Conservation (phyloP, 2,888 invertebrate genomes). For the Trissolcus brochymenae region DNA sequence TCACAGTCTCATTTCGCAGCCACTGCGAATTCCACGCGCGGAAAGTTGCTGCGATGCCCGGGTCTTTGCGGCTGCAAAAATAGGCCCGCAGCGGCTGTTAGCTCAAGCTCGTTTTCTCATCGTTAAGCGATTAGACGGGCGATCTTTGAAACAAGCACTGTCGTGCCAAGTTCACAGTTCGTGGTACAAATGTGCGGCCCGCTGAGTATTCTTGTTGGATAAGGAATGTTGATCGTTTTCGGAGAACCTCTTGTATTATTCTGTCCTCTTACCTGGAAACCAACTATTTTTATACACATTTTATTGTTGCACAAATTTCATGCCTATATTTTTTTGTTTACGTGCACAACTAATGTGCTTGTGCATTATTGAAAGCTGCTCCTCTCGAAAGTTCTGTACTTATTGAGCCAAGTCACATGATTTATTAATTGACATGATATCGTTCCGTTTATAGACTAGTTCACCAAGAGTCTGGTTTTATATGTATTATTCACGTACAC, state of each 20-base stretch:
- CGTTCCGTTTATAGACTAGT: constrained; percentile 8
- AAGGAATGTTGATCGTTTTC: constrained; percentile 29
- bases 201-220: constrained; percentile 34
- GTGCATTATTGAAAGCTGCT: neutral
- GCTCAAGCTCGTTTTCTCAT: constrained; percentile 66
- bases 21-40: constrained; percentile 38
- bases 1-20: constrained; percentile 51
- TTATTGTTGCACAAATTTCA: neutral
- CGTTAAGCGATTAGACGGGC: constrained; percentile 66
- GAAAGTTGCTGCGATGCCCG: constrained; percentile 40
- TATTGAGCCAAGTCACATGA: constrained; percentile 8
- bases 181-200: constrained; percentile 37
- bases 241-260: constrained; percentile 26
- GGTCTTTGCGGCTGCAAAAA: constrained; percentile 51
- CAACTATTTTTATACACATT: neutral
- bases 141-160: constrained; percentile 41
- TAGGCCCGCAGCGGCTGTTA: constrained; percentile 42
- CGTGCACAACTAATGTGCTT: neutral
- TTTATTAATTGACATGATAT: constrained; percentile 31
- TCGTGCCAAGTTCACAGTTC: constrained; percentile 53
- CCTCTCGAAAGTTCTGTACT: neutral
- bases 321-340: neutral
- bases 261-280: constrained; percentile 8
- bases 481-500: constrained; percentile 45
- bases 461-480: neutral